phyloP scores from a whole-genome alignment of 2,888 invertebrate species.

The Himalopsyche anomala region DNA sequence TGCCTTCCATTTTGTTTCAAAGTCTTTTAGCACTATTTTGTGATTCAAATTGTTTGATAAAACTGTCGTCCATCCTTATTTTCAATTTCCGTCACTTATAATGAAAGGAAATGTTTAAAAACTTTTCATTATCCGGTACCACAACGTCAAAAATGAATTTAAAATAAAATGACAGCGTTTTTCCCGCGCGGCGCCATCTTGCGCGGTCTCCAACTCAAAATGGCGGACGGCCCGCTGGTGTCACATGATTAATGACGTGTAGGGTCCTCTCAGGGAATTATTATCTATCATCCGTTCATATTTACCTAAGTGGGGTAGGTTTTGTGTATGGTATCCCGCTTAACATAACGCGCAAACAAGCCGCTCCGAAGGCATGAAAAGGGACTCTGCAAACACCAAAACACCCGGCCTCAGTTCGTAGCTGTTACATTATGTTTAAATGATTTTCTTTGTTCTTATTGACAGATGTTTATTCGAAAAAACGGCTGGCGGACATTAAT shows the following conservation, averaged over 20 bases:
- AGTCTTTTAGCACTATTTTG: too few relatives aligned
- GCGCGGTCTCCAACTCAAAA: conserved; percentile 40
- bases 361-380: conserved; percentile 1
- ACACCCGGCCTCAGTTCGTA: neutral
- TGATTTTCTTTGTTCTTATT: neutral
- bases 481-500: too few relatives aligned
- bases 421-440: conserved; percentile 5
- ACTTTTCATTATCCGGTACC: conserved; percentile 25
- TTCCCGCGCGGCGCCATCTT: conserved; percentile 32
- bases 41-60: too few relatives aligned
- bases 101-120: neutral
- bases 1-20: too few relatives aligned
- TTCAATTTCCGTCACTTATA: neutral
- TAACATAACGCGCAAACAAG: conserved; percentile 16
- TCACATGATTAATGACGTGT: conserved; percentile 53
- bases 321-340: conserved; percentile 25
- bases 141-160: conserved; percentile 5
- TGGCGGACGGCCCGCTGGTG: conserved; percentile 44
- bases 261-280: conserved; percentile 38
- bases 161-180: conserved; percentile 6
- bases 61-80: too few relatives aligned
- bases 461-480: neutral
- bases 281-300: conserved; percentile 55
- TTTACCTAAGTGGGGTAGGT: conserved; percentile 48
- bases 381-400: neutral